These are phyloP conservation scores for Graphium colonna DNA, from an alignment of 2,888 invertebrate genomes.

Conservation along the genomic window DNA sequence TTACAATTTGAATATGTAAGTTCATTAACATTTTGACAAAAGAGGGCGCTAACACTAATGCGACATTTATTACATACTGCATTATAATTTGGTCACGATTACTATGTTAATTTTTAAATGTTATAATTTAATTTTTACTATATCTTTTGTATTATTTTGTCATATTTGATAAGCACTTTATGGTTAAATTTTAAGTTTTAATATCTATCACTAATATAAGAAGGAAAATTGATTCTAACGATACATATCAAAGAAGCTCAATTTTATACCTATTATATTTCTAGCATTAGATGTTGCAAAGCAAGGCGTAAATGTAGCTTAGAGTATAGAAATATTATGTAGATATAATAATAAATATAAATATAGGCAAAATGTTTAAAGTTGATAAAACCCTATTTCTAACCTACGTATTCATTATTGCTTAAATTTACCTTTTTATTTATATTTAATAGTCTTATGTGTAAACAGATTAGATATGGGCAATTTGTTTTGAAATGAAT, in stretches of 20 bases:
- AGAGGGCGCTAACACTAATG: no score
- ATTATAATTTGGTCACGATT: neutral
- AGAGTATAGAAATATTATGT: constrained; percentile 49
- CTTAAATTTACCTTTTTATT: constrained; percentile 17
- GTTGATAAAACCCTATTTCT: constrained; percentile 34
- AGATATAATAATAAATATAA: constrained; percentile 45
- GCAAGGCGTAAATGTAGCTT: constrained; percentile 64
- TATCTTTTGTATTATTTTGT: no score
- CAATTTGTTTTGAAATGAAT: no score
- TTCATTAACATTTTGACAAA: no score
- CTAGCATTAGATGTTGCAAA: no score
- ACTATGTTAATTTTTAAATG: no score
- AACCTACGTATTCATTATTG: constrained; percentile 20
- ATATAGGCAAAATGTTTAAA: constrained; percentile 44
- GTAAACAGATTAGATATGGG: neutral
- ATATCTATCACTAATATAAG: constrained; percentile 20
- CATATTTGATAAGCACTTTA: no score
- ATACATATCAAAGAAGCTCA: constrained; percentile 78
- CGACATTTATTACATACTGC: neutral
- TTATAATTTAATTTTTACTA: no score
- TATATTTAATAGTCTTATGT: no score
- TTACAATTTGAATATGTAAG: no score
- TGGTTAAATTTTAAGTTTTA: neutral
- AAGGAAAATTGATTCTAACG: constrained; percentile 57
- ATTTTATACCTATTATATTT: constrained; percentile 75